Percentiles rank a stretch among this genome's conserved stretches.
These are phyloP conservation scores for Ichneumoninae sp. DNA, from an alignment of 2,888 invertebrate species.

Conservation along the genomic window DNA sequence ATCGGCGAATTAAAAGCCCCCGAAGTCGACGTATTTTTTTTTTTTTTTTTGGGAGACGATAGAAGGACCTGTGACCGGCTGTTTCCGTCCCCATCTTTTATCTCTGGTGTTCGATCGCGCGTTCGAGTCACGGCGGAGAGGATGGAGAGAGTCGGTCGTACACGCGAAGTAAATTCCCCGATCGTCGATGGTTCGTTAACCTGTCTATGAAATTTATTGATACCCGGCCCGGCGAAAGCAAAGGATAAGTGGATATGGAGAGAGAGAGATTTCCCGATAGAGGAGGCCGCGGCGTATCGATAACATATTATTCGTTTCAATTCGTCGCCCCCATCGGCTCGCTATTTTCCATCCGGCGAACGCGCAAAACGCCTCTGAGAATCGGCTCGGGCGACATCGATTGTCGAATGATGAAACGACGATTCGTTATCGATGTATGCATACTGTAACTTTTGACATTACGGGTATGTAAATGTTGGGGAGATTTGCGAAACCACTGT, in stretches of 20 bases:
- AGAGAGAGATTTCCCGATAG: slow-evolving; percentile 36
- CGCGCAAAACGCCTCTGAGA: slow-evolving; percentile 9
- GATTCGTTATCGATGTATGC: slow-evolving; percentile 3
- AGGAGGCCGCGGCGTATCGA: slow-evolving; percentile 74
- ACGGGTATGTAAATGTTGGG: slow-evolving; percentile 32
- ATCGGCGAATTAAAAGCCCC: slow-evolving; percentile 82
- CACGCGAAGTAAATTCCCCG: slow-evolving; percentile 21
- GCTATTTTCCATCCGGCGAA: slow-evolving; percentile 28
- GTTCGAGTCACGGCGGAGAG: neutral
- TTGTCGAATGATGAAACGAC: slow-evolving; percentile 18
- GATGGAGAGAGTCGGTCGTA: slow-evolving; percentile 7
- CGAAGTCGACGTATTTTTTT: slow-evolving; percentile 77
- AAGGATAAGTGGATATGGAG: slow-evolving; percentile 71
- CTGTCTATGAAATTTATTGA: slow-evolving; percentile 83
- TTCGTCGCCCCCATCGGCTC: slow-evolving; percentile 66
- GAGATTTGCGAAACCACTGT: slow-evolving; percentile 4
- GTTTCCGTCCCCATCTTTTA: slow-evolving; percentile 28
- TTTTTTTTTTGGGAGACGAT: slow-evolving; percentile 36
- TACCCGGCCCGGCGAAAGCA: slow-evolving; percentile 73
- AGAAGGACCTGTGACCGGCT: slow-evolving; percentile 17
- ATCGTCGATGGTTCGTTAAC: slow-evolving; percentile 80
- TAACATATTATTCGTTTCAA: slow-evolving; percentile 82
- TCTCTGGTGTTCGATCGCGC: slow-evolving; percentile 52
- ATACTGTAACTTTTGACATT: neutral
- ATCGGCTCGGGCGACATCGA: neutral